Evolutionary conservation across 2,797 vertebrate species (phyloP), one percentile per base, ranked within the genome.

Genomic region (Chloroceryle inda): DNA sequence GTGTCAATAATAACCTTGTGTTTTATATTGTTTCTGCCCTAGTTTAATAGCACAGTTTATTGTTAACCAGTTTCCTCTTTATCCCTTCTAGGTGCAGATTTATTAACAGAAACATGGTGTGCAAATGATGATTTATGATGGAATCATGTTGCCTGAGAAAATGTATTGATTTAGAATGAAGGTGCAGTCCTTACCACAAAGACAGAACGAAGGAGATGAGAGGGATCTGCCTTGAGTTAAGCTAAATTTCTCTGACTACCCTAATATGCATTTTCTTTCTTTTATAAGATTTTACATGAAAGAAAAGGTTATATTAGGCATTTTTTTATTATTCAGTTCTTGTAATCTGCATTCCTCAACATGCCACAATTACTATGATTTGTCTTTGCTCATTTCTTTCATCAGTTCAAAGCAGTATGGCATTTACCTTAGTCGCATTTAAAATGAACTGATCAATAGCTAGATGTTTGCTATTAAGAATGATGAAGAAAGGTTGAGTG

Each of bases 61-160:
- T 95, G 96, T 96, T 97, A 97, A 95, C 89, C 56, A 77, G 94
- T 82, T 96, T 91, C 88, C 94, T 91, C 88, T 97, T 96, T 94
- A 93, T 92, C 59, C 72, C 89, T 97, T 95, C 94, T 96, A 95
- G 58, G 66, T 96, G 91, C 59, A 94, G 94, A 97, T 97, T 97
- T 98, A 98, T 98, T 96, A 97, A 95, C 47, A 95, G 96, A 93
- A 96, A 97, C 97, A 93, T 88, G 78, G 97, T 97, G 97, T 98
- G 97, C 97, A 99, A 98, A 99, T 98, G 98, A 98, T 99, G 98
- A 99, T 99, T 98, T 98, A 99, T 98, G 98, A 98, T 58, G 96
- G 88, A 97, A 96, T 98, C 97, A 91, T 89, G 95, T 97, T 98
- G 98, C 98, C 98, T 97, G 97, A 98, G 98, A 98, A 98, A 97